These are phyloP conservation scores for Ennomos fuscantarius DNA, from an alignment of 2,888 invertebrate species.

Conservation along the genomic window DNA sequence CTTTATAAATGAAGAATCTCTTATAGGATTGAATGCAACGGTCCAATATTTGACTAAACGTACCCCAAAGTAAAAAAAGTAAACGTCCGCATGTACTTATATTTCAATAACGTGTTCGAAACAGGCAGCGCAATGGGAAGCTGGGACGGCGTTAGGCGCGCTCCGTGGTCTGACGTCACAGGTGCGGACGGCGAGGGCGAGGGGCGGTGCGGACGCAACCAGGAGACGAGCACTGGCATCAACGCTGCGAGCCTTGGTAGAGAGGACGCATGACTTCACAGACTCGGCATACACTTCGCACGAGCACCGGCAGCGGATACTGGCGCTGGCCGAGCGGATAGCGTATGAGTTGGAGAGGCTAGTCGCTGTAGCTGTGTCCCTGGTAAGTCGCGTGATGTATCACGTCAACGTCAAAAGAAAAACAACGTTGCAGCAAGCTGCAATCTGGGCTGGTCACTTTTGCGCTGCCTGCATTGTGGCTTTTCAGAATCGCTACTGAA, in stretches of 20 bases:
- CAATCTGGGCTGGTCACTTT: no score
- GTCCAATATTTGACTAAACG: no score
- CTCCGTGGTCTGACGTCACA: slow-evolving; percentile 94
- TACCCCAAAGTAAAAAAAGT: no score
- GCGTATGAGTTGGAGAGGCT: slow-evolving; percentile 96
- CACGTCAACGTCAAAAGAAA: no score
- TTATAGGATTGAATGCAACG: no score
- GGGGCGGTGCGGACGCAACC: slow-evolving; percentile 88
- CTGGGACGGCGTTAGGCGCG: slow-evolving; percentile 91
- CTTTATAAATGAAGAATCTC: not conserved
- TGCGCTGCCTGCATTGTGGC: no score
- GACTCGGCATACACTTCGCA: slow-evolving; percentile 99
- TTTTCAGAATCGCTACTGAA: no score
- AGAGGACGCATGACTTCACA: slow-evolving; percentile 99
- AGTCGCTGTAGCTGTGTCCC: slow-evolving; percentile 92
- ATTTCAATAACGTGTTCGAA: not conserved
- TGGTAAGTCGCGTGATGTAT: slow-evolving; percentile 82
- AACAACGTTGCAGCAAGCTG: no score
- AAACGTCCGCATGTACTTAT: no score
- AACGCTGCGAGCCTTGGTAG: slow-evolving; percentile 95
- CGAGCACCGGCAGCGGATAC: slow-evolving; percentile 97
- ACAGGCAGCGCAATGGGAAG: slow-evolving; percentile 80
- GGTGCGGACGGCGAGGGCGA: slow-evolving; percentile 91
- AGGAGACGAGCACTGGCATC: slow-evolving; percentile 92
- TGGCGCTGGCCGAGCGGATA: slow-evolving; percentile 94